Evolutionary conservation across 2,113 vertebrate genomes (phyloP), one percentile per base, ranked within the genome.

Genomic region (Nansenia antarctica): DNA sequence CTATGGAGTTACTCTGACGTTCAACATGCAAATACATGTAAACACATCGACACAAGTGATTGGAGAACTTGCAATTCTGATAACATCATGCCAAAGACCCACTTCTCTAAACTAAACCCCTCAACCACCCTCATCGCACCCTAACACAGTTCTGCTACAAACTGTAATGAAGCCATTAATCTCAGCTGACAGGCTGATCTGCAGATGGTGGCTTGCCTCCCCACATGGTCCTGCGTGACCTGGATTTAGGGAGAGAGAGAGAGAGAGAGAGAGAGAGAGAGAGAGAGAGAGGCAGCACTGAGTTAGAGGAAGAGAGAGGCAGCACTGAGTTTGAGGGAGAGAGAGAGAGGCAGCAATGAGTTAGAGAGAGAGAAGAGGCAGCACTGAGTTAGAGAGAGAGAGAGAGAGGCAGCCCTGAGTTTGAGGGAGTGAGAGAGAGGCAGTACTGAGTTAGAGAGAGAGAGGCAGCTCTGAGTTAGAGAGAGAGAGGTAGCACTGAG

Each of bases 141-240:
- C 32, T 18, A 68, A 55, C 37, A 52, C 29, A 55, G 20, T 31
- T 26, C 18, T 9, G 65, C 27, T 68, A 49, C 61, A 31, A 26
- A 45, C 30, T 65, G 64, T 75, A 74, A 70, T 76, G 60, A 70
- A 76, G 54, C 39, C 20, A 70, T 76, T 69, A 42, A 61, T 76
- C 62, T 70, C 32, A 35, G 42, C 34, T 52, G 60, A 58, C 30
- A 57, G 61, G 24, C 22, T 35, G 29, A 74, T 69, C 37, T 69
- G 60, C 60, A 64, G 61, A 74, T 74, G 34, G 42, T 24, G 61
- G 53, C 39, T 35, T 47, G 29, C 45, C 63, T 34, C 42, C 45
- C 45, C n/a, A 8, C 35, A 31, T 64, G 62, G 27, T 32, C 31
- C 60, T 34, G 37, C 7, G 15, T 74, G 72, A 69, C 65, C 72